Evolutionary conservation across 2,113 vertebrate genomes (phyloP).

Genomic region (Poeciliopsis turrubarensis): DNA sequence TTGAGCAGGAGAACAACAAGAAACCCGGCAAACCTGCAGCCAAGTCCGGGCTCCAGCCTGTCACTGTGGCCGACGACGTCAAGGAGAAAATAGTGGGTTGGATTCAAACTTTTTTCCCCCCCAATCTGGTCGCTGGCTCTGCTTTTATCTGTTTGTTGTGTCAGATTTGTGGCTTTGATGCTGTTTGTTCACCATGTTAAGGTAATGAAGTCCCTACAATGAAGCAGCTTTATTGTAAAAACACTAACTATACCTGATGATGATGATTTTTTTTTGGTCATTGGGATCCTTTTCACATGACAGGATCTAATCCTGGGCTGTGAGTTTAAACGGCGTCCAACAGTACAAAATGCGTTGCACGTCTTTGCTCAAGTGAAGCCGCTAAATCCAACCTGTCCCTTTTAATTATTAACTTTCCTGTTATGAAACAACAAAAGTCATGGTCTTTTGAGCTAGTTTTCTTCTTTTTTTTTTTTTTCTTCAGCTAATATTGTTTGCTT

Average conservation of each 20-base stretch:
- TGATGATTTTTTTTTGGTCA: not conserved
- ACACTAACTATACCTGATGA: not conserved
- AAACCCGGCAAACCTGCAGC: conserved; percentile 76
- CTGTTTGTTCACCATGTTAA: not conserved
- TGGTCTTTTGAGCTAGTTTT: not conserved
- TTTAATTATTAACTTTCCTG: not conserved
- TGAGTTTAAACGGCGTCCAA: not conserved
- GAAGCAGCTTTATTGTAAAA: not conserved
- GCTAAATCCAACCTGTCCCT: not conserved
- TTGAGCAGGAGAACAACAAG: conserved; percentile 84
- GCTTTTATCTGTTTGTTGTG: not conserved
- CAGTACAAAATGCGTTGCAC: not conserved
- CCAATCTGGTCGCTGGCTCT: not conserved
- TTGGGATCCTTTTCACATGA: not conserved
- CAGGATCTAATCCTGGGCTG: not conserved
- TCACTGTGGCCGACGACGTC: conserved; percentile 86
- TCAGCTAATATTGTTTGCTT: not conserved
- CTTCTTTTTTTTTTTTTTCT: not conserved
- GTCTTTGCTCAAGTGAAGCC: not conserved
- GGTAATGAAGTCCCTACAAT: not conserved
- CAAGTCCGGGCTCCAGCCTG: conserved; percentile 81
- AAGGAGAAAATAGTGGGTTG: conserved; percentile 89
- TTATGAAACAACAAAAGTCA: not conserved
- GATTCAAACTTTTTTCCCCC: too few species aligned
- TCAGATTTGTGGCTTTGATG: not conserved